These are phyloP conservation scores for Ichneumon xanthorius DNA, from an alignment of 2,888 invertebrate species.

Conservation along the genomic window DNA sequence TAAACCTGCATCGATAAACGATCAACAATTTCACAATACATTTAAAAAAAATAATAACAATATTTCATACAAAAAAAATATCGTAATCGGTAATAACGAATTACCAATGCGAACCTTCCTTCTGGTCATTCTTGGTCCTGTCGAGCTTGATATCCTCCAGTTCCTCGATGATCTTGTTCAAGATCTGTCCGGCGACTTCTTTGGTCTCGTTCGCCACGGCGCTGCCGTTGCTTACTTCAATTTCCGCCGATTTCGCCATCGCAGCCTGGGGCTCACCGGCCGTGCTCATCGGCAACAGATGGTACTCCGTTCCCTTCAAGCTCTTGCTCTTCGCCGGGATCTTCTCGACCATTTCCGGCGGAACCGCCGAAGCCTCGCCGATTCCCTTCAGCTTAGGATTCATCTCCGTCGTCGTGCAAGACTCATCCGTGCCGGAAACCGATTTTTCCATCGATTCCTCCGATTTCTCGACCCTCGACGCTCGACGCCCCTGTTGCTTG, in stretches of 20 bases:
- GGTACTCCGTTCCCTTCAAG: slow-evolving; percentile 40
- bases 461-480: slow-evolving; percentile 34
- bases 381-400: slow-evolving; percentile 54
- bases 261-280: slow-evolving; percentile 12
- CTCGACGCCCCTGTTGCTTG: neutral
- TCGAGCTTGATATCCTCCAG: slow-evolving; percentile 75
- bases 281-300: slow-evolving; percentile 29
- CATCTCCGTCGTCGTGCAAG: slow-evolving; percentile 44
- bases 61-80: neutral
- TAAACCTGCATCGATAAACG: slow-evolving; percentile 56
- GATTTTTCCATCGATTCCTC: slow-evolving; percentile 14
- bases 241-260: neutral
- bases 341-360: slow-evolving; percentile 43
- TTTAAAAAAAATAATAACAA: neutral
- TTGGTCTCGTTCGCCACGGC: slow-evolving; percentile 73
- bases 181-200: slow-evolving; percentile 75
- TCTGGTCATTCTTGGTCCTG: slow-evolving; percentile 68
- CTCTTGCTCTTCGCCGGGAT: slow-evolving; percentile 21
- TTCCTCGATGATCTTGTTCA: slow-evolving; percentile 76
- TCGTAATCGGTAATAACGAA: slow-evolving; percentile 22
- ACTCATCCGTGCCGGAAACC: neutral
- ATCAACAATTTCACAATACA: neutral
- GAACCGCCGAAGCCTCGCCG: slow-evolving; percentile 46
- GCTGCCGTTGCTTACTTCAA: slow-evolving; percentile 29
- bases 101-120: slow-evolving; percentile 73